Evolutionary conservation across 1,140 invertebrate genomes (phyloP), one percentile per base, ranked within the genome.

Genomic region (Telenomus remus): DNA sequence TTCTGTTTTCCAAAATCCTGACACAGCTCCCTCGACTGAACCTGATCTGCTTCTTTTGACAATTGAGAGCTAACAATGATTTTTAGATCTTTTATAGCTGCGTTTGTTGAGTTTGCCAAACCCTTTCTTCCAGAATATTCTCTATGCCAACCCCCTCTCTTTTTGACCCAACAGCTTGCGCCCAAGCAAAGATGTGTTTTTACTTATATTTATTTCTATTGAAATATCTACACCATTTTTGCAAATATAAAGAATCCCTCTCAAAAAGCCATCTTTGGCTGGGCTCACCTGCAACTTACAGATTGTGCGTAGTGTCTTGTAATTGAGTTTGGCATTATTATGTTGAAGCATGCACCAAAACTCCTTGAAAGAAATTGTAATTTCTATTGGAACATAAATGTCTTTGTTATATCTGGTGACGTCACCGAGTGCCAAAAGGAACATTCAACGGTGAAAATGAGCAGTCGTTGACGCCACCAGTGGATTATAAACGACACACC

Each of bases 101-200:
- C 75, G 69, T 77, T 77, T 72, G 75, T 77, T 77, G 75, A 77
- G 75, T 77, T 77, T 77, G 75, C 69, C 75, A 72, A 50, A 15
- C 51, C 16, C 9, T 27, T 15, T 48, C 6, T 39, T 51, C 33
- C 33, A 13, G 37, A 15, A 11, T 12, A 12, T 48, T 27, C 19
- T 27, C 16, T 48, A 6, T 27, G 19, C 51, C 33, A 11, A 35
- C 51, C 33, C 19, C 2, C 50, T 39, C 65, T 47, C 1, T 54
- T 64, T 56, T 77, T 59, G 68, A 33, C 54, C 54, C 12, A 6
- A 77, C 75, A 69, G 69, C 48, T 65, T 63, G 59, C 13, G 61
- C 64, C 69, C 14, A 54, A 49, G 44, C 16, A 43, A 50, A 50
- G 64, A 69, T n/a, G 19, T 27, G 19, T 27, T 71, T 59, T 27